Evolutionary conservation across 1,140 invertebrate species (phyloP).

Genomic region (Aphelinus atriplicis): DNA sequence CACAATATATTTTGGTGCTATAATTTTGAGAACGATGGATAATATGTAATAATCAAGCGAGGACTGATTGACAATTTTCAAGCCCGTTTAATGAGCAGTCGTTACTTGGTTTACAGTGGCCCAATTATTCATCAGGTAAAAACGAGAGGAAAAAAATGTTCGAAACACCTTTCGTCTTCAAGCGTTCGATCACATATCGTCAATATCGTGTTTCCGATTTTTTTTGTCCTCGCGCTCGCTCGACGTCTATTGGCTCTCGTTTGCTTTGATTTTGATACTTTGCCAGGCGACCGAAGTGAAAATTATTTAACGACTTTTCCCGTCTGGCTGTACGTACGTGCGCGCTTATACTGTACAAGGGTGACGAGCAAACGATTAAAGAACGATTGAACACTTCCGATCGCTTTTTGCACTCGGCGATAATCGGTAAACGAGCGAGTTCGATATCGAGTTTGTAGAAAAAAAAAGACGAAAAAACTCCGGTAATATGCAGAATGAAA

Average conservation of each 20-base stretch:
- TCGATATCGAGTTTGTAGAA: constrained; percentile 28
- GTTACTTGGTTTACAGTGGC: constrained; percentile 6
- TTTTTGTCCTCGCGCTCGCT: constrained; percentile 10
- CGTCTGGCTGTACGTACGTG: not conserved
- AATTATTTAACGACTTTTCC: constrained; percentile 30
- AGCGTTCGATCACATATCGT: constrained; percentile 24
- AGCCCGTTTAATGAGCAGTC: too few relatives aligned
- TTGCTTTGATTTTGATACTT: constrained; percentile 24
- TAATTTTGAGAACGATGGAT: too few relatives aligned
- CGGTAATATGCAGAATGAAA: not conserved
- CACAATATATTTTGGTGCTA: too few relatives aligned
- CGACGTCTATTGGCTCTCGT: not conserved
- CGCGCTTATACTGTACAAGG: not conserved
- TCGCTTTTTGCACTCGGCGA: not conserved
- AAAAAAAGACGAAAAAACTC: not conserved
- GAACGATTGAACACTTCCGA: constrained; percentile 11
- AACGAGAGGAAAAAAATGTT: constrained; percentile 40
- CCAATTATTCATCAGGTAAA: not conserved
- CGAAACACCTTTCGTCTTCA: constrained; percentile 47
- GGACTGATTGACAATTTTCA: too few relatives aligned
- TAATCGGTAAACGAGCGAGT: constrained; percentile 24
- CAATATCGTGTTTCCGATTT: constrained; percentile 29
- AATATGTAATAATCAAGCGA: too few relatives aligned
- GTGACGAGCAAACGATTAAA: constrained; percentile 24
- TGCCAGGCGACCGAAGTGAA: constrained; percentile 14